Evolutionary conservation across 2,797 vertebrate genomes (phyloP).

Genomic region (Gephyroberyx darwinii): DNA sequence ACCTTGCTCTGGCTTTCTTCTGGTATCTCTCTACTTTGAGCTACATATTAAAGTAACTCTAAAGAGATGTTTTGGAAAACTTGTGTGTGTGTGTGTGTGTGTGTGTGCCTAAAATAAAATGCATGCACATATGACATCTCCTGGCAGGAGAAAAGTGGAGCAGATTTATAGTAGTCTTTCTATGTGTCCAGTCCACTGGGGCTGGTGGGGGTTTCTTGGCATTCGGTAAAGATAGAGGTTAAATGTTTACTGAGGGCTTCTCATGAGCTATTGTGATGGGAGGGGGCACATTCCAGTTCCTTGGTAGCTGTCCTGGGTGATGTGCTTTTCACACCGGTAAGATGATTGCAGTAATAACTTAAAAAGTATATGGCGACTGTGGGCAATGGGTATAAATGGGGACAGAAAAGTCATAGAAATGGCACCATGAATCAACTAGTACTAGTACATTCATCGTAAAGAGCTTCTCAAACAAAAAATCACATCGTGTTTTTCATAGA

Average conservation of each 20-base stretch:
- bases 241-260: slow-evolving; percentile 74
- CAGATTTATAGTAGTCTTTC: slow-evolving; percentile 38
- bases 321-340: slow-evolving; percentile 56
- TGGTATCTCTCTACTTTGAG: slow-evolving; percentile 3
- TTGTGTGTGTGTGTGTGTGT: not conserved
- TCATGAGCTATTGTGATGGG: slow-evolving; percentile 68
- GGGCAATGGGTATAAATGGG: not conserved
- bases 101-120: not conserved
- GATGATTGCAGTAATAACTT: slow-evolving; percentile 54
- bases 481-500: slow-evolving; percentile 40
- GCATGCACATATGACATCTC: slow-evolving; percentile 1
- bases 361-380: slow-evolving; percentile 17
- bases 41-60: slow-evolving; percentile 23
- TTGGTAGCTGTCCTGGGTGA: slow-evolving; percentile 61
- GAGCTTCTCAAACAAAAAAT: slow-evolving; percentile 36
- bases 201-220: slow-evolving; percentile 40
- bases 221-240: slow-evolving; percentile 17
- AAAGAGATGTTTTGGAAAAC: slow-evolving; percentile 9
- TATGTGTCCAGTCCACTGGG: slow-evolving; percentile 46
- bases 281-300: slow-evolving; percentile 69
- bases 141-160: slow-evolving; percentile 29
- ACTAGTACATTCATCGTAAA: slow-evolving; percentile 25
- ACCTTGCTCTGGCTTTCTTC: not conserved
- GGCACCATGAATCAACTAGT: not conserved
- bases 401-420: not conserved